phyloP scores from a whole-genome alignment of 2,888 invertebrate genomes.

The Papilio elwesi region DNA sequence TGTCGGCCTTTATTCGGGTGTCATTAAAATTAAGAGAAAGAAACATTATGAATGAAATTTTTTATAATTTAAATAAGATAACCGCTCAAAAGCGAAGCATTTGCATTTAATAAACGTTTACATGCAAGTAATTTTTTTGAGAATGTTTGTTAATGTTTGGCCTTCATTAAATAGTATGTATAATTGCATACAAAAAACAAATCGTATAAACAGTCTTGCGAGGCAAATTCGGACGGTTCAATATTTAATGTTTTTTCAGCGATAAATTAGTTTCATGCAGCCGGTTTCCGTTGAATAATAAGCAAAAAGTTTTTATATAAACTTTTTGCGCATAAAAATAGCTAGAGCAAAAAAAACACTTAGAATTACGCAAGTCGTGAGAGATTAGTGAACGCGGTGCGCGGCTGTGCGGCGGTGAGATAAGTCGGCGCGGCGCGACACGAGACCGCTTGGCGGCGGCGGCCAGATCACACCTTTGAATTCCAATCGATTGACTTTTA shows the following conservation, averaged over 20 bases:
- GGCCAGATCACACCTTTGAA: slow-evolving; percentile 45
- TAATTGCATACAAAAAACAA: slow-evolving; percentile 14
- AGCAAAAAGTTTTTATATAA: slow-evolving; percentile 23
- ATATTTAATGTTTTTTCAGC: slow-evolving; percentile 26
- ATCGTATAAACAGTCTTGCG: slow-evolving; percentile 13
- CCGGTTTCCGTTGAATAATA: slow-evolving; percentile 22
- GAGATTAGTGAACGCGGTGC: slow-evolving; percentile 30
- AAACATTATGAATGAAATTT: slow-evolving; percentile 25
- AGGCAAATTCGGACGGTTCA: slow-evolving; percentile 16
- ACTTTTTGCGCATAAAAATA: slow-evolving; percentile 39
- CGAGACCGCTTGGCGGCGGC: slow-evolving; percentile 72
- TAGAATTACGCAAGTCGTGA: slow-evolving; percentile 17
- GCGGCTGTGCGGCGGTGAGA: slow-evolving; percentile 46
- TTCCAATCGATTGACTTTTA: slow-evolving; percentile 44
- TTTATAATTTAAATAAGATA: slow-evolving; percentile 37
- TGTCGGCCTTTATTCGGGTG: slow-evolving; percentile 22
- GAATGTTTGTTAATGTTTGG: slow-evolving; percentile 7
- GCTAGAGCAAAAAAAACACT: slow-evolving; percentile 11
- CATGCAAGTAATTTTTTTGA: slow-evolving; percentile 8
- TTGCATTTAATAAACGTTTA: neutral
- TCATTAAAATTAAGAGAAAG: slow-evolving; percentile 23
- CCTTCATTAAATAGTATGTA: slow-evolving; percentile 25
- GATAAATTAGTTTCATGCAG: slow-evolving; percentile 17
- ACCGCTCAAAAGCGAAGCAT: slow-evolving; percentile 10
- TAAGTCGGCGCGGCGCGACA: slow-evolving; percentile 47